Percentiles rank a stretch among this genome's conserved stretches.
phyloP scores from a whole-genome alignment of 2,888 invertebrate species.

The Rhimphoctona megacephalus region DNA sequence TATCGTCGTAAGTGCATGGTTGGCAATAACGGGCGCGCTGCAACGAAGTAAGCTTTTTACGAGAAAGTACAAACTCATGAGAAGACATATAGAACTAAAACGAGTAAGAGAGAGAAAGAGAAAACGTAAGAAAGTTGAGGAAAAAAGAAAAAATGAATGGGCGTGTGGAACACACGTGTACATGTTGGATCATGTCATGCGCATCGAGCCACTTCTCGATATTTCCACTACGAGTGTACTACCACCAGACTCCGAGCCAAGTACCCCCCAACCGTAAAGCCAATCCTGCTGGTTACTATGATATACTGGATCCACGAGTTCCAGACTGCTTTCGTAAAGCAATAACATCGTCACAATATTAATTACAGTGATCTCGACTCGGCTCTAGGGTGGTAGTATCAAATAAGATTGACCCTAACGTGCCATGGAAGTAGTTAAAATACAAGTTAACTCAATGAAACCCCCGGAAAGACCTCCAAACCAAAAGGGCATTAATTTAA shows the following conservation, averaged over 20 bases:
- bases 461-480: neutral
- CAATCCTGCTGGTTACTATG: slow-evolving; percentile 26
- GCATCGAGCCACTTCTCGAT: slow-evolving; percentile 17
- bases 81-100: slow-evolving; percentile 29
- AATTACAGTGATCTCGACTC: slow-evolving; percentile 2
- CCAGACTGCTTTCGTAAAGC: slow-evolving; percentile 25
- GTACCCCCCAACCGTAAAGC: slow-evolving; percentile 10
- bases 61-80: slow-evolving; percentile 46
- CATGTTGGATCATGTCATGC: slow-evolving; percentile 28
- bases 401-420: slow-evolving; percentile 3
- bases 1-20: slow-evolving; percentile 66
- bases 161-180: slow-evolving; percentile 32
- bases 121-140: slow-evolving; percentile 7
- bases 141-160: slow-evolving; percentile 11
- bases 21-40: slow-evolving; percentile 63
- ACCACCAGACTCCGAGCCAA: slow-evolving; percentile 10
- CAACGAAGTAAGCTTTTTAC: slow-evolving; percentile 68
- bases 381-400: neutral
- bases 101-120: slow-evolving; percentile 18
- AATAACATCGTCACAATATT: slow-evolving; percentile 5
- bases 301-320: slow-evolving; percentile 23
- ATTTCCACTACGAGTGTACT: slow-evolving; percentile 9
- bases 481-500: neutral
- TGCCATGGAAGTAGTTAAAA: neutral
- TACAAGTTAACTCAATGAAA: neutral